Conservation (phyloP, 2,888 invertebrate species). For the Marronus borbonicus region DNA sequence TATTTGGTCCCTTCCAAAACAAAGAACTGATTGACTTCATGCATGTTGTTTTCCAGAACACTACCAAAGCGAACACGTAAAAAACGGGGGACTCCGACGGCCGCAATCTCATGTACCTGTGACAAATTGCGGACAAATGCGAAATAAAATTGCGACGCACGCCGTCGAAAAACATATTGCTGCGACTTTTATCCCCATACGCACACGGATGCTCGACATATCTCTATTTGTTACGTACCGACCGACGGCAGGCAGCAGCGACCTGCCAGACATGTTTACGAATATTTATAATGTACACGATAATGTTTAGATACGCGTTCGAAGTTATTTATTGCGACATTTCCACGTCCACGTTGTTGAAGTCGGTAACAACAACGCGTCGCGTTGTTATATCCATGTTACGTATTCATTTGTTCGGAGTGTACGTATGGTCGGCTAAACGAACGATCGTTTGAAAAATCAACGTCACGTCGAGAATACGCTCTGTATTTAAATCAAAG, state of each 20-base stretch:
- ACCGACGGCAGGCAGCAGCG: not conserved
- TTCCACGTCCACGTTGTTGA: conserved; percentile 44
- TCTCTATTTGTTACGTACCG: conserved; percentile 52
- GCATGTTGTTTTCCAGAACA: not conserved
- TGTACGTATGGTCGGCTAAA: conserved; percentile 3
- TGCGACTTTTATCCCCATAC: conserved; percentile 44
- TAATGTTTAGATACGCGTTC: conserved; percentile 53
- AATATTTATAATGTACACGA: conserved; percentile 57
- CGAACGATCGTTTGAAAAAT: conserved; percentile 39
- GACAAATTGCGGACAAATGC: conserved; percentile 57
- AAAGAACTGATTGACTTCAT: not conserved
- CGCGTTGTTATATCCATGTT: conserved; percentile 40
- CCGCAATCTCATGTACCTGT: conserved; percentile 44
- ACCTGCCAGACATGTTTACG: conserved; percentile 54
- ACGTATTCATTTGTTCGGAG: conserved; percentile 31
- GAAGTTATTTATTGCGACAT: conserved; percentile 54
- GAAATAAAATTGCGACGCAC: conserved; percentile 54
- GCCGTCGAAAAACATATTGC: conserved; percentile 55
- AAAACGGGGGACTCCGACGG: conserved; percentile 7
- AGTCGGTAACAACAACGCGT: conserved; percentile 7
- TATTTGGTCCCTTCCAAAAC: not conserved
- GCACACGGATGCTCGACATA: conserved; percentile 28
- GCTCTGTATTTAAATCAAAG: conserved; percentile 43
- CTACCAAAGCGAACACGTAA: conserved; percentile 25
- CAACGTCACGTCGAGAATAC: conserved; percentile 29